A percentile compares a stretch with the other conserved stretches of the same genome.
phyloP scores from a whole-genome alignment of 2,888 invertebrate genomes.

The Molanna angustata region DNA sequence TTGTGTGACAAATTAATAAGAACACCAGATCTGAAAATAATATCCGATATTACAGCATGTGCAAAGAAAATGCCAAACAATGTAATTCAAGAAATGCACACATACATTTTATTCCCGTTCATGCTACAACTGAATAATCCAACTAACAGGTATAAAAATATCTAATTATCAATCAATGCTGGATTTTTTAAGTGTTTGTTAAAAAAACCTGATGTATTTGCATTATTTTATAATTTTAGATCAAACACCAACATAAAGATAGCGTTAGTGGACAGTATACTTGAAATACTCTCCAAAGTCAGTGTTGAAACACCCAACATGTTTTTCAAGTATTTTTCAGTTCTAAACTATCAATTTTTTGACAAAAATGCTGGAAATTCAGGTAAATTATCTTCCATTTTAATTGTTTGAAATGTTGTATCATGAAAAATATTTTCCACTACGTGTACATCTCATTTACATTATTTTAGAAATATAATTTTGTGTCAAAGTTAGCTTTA shows the following conservation, averaged over 20 bases:
- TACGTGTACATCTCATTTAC: no score
- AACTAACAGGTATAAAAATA: slow-evolving; percentile 35
- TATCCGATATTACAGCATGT: slow-evolving; percentile 40
- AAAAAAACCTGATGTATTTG: background rate
- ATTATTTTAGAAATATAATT: no score
- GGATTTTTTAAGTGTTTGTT: background rate
- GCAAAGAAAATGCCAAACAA: slow-evolving; percentile 44
- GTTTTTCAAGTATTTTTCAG: slow-evolving; percentile 56
- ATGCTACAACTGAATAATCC: slow-evolving; percentile 39
- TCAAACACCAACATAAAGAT: slow-evolving; percentile 50
- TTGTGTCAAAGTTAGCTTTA: no score
- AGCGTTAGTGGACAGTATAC: slow-evolving; percentile 51
- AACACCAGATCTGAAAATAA: slow-evolving; percentile 45
- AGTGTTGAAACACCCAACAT: slow-evolving; percentile 49
- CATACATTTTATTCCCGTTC: slow-evolving; percentile 55
- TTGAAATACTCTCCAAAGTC: slow-evolving; percentile 48
- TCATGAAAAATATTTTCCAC: no score
- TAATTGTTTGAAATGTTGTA: no score
- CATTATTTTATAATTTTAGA: slow-evolving; percentile 26
- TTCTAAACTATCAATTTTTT: slow-evolving; percentile 55
- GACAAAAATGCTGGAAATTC: slow-evolving; percentile 50
- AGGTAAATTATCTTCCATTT: no score
- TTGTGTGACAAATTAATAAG: slow-evolving; percentile 53
- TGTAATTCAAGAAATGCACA: slow-evolving; percentile 51
- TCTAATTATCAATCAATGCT: background rate